Evolutionary conservation across 2,113 vertebrate genomes (phyloP), one percentile per base, ranked within the genome.

Genomic region (Nematolebias whitei): DNA sequence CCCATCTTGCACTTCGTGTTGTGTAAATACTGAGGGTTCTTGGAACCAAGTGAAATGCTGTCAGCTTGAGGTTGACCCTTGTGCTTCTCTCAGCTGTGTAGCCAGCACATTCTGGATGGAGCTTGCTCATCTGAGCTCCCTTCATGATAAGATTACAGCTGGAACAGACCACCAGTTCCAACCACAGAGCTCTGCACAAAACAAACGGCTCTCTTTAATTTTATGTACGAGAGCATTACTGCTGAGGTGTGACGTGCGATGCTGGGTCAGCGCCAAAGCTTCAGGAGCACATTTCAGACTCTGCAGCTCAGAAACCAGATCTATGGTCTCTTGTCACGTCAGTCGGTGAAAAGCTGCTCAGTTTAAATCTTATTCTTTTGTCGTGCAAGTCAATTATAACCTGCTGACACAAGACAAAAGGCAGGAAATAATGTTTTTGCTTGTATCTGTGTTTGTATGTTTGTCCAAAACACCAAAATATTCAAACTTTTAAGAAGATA

Each of bases 11-110:
- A 68, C 69, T 83, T 80, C 76, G 50, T 84, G 60, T 87, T 57
- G 70, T 45, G 65, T 80, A 87, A 87, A 87, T 77, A 71, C 66
- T 79, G n/a, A n/a, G n/a, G n/a, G n/a, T n/a, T n/a, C n/a, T n/a
- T n/a, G n/a, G n/a, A n/a, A n/a, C n/a, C n/a, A 59, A 52, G 66
- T 62, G 18, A 63, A 70, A 44, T 52, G n/a, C 60, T 80, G 70
- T 78, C 61, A 51, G 76, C 62, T 76, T 52, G 38, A 19, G n/a
- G 35, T 11, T 47, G 80, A 81, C 76, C 79, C 77, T 43, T 66
- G 58, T 48, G 51, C 68, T 70, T 79, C 18, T 56, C 58, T 60
- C 47, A 10, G 63, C 75, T 52, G 47, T 55, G 50, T 18, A 65
- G 66, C 59, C 43, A 51, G 59, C 50, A 74, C 72, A 70, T 85